phyloP scores from a whole-genome alignment of 2,888 invertebrate genomes.

The Vanessa cardui region DNA sequence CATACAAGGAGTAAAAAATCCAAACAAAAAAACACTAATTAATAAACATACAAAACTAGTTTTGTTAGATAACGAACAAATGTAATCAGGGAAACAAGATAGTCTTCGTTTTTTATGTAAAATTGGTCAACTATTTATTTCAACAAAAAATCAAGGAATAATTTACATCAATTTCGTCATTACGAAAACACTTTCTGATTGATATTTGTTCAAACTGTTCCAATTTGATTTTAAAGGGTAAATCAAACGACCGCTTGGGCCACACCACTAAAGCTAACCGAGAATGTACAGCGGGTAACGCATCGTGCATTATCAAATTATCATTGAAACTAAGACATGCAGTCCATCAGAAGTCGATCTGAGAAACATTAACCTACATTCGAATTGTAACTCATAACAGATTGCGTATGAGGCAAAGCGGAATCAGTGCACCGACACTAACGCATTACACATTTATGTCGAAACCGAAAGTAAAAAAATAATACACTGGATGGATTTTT shows the following conservation, averaged over 20 bases:
- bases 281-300: background rate
- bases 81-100: no score
- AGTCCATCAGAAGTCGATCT: slow-evolving; percentile 54
- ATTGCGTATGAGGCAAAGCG: slow-evolving; percentile 67
- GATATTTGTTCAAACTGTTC: no score
- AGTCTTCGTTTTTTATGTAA: no score
- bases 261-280: background rate
- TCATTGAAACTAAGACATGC: slow-evolving; percentile 26
- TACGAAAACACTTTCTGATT: no score
- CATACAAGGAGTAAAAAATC: no score
- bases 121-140: background rate
- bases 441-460: slow-evolving; percentile 65
- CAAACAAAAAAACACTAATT: no score
- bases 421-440: slow-evolving; percentile 63
- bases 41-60: no score
- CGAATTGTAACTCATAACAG: slow-evolving; percentile 62
- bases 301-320: slow-evolving; percentile 21
- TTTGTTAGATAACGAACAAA: no score
- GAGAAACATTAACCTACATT: slow-evolving; percentile 74
- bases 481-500: slow-evolving; percentile 25
- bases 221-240: no score
- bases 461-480: slow-evolving; percentile 62
- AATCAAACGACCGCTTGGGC: background rate
- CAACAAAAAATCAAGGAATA: background rate
- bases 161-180: background rate